These are phyloP conservation scores for Takifugu bimaculatus DNA, from an alignment of 2,113 vertebrate genomes.

Conservation along the genomic window DNA sequence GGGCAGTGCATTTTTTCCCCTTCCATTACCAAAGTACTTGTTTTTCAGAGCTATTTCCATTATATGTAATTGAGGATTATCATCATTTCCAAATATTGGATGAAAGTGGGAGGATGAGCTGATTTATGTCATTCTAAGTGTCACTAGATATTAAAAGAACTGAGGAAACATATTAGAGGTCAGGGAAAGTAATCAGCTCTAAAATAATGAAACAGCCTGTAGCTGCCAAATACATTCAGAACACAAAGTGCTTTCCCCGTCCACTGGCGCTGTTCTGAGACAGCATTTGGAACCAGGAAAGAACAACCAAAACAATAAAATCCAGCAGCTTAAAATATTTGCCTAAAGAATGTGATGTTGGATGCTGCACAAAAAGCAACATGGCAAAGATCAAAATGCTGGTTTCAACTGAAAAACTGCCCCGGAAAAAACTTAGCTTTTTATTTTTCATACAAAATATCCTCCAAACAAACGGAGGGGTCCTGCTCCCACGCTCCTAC, in stretches of 20 bases:
- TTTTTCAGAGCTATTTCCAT: slow-evolving; percentile 48
- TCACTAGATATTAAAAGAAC: slow-evolving; percentile 12
- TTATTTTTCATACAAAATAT: background rate
- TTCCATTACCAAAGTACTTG: slow-evolving; percentile 30
- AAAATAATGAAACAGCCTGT: slow-evolving; percentile 13
- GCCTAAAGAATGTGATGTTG: slow-evolving; percentile 18
- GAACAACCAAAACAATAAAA: slow-evolving; percentile 33
- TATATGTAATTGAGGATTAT: slow-evolving; percentile 18
- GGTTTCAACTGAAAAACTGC: slow-evolving; percentile 4
- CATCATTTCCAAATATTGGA: slow-evolving; percentile 19
- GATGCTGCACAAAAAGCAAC: slow-evolving; percentile 8
- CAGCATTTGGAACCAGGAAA: slow-evolving; percentile 30
- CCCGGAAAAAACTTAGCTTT: background rate
- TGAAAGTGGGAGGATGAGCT: slow-evolving; percentile 1
- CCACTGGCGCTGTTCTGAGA: slow-evolving; percentile 9
- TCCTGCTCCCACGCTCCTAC: background rate
- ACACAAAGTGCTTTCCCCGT: slow-evolving; percentile 16
- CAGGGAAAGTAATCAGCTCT: background rate
- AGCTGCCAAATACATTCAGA: slow-evolving; percentile 26
- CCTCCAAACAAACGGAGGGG: slow-evolving; percentile 2
- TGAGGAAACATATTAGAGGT: slow-evolving; percentile 7
- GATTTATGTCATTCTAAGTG: slow-evolving; percentile 6
- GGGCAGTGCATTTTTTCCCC: slow-evolving; percentile 36
- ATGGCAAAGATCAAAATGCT: slow-evolving; percentile 2
- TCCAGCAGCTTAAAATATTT: slow-evolving; percentile 16